Evolutionary conservation across 2,888 invertebrate species (phyloP), one percentile per base, ranked within the genome.

Genomic region (Dryococelus australis): DNA sequence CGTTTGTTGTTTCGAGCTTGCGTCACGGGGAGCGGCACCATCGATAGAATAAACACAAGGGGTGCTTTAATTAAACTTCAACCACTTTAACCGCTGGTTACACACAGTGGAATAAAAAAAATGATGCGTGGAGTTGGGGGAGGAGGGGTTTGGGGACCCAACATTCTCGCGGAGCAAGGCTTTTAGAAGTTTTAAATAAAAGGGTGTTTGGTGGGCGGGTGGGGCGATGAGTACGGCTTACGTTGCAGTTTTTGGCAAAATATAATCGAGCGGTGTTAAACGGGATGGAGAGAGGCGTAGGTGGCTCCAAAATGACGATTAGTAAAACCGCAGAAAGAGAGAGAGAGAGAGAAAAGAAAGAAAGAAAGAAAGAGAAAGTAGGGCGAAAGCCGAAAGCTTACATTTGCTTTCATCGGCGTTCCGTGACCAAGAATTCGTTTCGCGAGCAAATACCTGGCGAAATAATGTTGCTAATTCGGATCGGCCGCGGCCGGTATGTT

Each of bases 11-110:
- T 65, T 65, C 65, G n/a, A 65, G 65, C 65, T 8, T n/a, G 24
- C 20, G 24, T 65, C n/a, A 16, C 65, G 65, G 65, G 65, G 16
- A 24, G 65, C 43, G 35, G 24, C 43, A 43, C 35, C 43, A 35
- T 83, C 43, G 83, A 83, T 83, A 13, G 83, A 83, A 28, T 80
- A 27, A 83, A 83, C 28, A 28, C 83, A 83, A 83, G 28, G 20
- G 43, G 35, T 5, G 83, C 83, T 83, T 83, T 83, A 83, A 83
- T 83, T 83, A 83, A 83, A 83, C 83, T 28, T 83, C 35, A 65
- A 65, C 83, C 83, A 83, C 83, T 35, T 35, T 80, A 80, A 80
- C 80, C 80, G 28, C 80, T n/a, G 26, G 24, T 80, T 80, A 80
- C 26, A 80, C 28, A 83, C 10, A 26, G 65, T 65, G n/a, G 24